Evolutionary conservation across 1,140 invertebrate genomes (phyloP).

Genomic region (Aphaenogaster ashmeadi): DNA sequence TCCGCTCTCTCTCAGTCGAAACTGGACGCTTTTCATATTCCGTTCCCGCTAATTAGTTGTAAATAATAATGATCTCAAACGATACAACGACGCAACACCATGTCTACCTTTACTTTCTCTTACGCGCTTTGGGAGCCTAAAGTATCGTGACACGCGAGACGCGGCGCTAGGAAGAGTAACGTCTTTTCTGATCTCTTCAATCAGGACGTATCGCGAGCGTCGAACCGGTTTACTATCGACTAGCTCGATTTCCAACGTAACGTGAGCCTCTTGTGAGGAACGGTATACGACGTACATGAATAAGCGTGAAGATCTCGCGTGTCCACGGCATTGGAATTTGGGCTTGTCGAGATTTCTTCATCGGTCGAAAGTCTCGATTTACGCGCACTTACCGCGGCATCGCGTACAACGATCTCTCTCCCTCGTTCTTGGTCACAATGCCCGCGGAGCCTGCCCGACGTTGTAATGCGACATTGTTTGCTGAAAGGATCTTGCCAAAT

Average conservation of each 20-base stretch:
- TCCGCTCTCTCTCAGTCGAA: slow-evolving; percentile 30
- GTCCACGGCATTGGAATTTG: neutral
- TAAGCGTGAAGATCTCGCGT: neutral
- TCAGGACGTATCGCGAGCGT: neutral
- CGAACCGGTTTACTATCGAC: slow-evolving; percentile 4
- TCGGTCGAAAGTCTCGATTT: neutral
- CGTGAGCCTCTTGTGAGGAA: neutral
- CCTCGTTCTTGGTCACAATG: slow-evolving; percentile 75
- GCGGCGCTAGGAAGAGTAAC: neutral
- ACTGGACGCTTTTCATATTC: neutral
- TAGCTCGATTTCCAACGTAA: neutral
- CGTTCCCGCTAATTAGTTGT: slow-evolving; percentile 45
- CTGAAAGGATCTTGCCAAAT: slow-evolving; percentile 74
- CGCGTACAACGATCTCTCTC: slow-evolving; percentile 41
- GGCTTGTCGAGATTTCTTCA: neutral
- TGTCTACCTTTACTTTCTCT: slow-evolving; percentile 25
- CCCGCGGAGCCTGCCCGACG: slow-evolving; percentile 55
- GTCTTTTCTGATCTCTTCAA: neutral
- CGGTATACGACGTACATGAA: too few relatives aligned
- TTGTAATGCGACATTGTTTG: slow-evolving; percentile 67
- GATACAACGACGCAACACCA: slow-evolving; percentile 52
- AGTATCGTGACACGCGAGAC: neutral
- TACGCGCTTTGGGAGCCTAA: slow-evolving; percentile 40
- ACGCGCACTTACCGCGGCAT: neutral
- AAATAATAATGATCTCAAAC: slow-evolving; percentile 63